phyloP scores from a whole-genome alignment of 2,888 invertebrate species.

The Meiosimyza platycephala region DNA sequence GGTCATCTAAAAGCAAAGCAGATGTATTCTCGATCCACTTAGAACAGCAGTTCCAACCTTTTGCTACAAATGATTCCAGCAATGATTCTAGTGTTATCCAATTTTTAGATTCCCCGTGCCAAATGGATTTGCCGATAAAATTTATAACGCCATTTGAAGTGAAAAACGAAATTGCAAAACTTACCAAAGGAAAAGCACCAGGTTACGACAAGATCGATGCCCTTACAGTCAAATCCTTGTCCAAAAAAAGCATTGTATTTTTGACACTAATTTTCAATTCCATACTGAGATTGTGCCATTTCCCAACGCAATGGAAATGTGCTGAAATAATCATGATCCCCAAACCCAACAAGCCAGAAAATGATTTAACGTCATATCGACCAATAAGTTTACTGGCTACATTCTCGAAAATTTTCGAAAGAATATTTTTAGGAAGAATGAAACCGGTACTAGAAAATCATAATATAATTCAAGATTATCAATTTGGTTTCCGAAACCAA shows the following conservation, averaged over 20 bases:
- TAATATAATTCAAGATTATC: background rate
- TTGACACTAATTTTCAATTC: no score
- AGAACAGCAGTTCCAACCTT: background rate
- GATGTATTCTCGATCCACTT: background rate
- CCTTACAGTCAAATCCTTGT: no score
- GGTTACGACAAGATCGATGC: background rate
- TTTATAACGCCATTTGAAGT: no score
- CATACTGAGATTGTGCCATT: background rate
- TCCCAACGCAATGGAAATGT: constrained; percentile 15
- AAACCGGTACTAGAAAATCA: background rate
- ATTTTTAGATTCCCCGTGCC: background rate
- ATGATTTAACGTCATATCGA: background rate
- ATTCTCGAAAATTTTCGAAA: constrained; percentile 16
- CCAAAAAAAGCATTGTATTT: background rate
- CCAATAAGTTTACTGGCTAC: constrained; percentile 15
- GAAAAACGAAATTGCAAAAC: background rate
- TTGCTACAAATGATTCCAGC: background rate
- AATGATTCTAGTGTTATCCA: background rate
- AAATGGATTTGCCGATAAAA: background rate
- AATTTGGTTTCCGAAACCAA: constrained; percentile 3
- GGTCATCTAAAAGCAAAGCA: background rate
- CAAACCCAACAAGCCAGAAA: constrained; percentile 14
- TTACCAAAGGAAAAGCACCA: background rate
- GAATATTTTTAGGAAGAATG: constrained; percentile 10
- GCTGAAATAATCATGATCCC: constrained; percentile 24